Percentiles rank a stretch among this genome's conserved stretches.
These are phyloP conservation scores for Campoletis raptor DNA, from an alignment of 2,888 invertebrate genomes.

Conservation along the genomic window DNA sequence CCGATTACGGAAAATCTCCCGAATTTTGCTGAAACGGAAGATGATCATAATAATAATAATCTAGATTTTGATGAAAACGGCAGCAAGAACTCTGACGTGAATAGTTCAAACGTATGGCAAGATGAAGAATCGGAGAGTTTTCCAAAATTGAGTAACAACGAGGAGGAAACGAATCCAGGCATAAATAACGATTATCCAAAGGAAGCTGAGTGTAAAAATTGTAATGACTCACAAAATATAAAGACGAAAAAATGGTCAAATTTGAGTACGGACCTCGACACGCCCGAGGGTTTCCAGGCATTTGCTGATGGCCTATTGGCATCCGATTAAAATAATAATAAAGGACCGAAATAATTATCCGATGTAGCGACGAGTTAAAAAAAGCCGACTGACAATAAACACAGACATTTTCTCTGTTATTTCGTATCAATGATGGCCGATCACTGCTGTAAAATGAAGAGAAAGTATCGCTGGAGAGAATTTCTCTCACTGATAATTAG, in stretches of 20 bases:
- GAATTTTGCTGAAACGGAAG: constrained; percentile 65
- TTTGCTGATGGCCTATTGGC: constrained; percentile 77
- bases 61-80: constrained; percentile 47
- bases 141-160: not conserved
- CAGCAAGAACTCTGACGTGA: constrained; percentile 29
- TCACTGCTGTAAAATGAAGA: constrained; percentile 41
- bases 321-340: constrained; percentile 68
- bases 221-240: constrained; percentile 23
- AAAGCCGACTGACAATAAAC: not conserved
- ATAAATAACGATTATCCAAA: constrained; percentile 40
- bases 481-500: constrained; percentile 62
- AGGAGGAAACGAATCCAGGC: constrained; percentile 7
- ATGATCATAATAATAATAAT: constrained; percentile 48
- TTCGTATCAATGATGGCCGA: constrained; percentile 5
- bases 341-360: not conserved
- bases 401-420: not conserved
- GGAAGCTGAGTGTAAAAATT: constrained; percentile 48
- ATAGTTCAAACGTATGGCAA: not conserved
- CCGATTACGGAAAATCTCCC: constrained; percentile 73
- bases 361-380: constrained; percentile 26
- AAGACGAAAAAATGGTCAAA: constrained; percentile 40
- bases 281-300: constrained; percentile 77
- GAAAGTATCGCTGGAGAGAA: constrained; percentile 50
- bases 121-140: constrained; percentile 49
- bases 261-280: constrained; percentile 74